A percentile compares a stretch with the other conserved stretches of the same genome.
Conservation (phyloP, 2,113 vertebrate species). For the Camelus bactrianus region DNA sequence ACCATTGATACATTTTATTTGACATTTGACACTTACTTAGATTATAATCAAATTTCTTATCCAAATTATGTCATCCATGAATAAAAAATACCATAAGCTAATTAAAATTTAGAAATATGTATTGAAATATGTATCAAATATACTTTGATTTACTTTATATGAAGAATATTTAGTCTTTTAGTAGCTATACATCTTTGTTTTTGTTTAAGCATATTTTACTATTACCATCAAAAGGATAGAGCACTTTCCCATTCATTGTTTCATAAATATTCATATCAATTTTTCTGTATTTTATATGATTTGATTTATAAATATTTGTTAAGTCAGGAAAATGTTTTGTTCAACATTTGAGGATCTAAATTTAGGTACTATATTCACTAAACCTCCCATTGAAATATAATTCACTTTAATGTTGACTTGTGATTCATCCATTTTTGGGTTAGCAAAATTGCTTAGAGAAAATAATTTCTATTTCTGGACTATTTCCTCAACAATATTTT, state of each 20-base stretch:
- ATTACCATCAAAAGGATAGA: neutral
- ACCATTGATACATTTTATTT: neutral
- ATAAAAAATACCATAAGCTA: neutral
- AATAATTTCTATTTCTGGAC: constrained; percentile 28
- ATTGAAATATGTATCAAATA: neutral
- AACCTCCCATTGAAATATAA: neutral
- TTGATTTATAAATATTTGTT: neutral
- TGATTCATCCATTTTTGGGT: neutral
- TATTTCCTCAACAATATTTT: neutral
- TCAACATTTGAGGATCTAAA: neutral
- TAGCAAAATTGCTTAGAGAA: constrained; percentile 17
- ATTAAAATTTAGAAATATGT: neutral
- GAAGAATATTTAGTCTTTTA: neutral
- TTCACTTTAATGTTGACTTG: neutral
- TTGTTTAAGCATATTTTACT: neutral
- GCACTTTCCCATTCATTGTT: neutral
- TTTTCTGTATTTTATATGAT: neutral
- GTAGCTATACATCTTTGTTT: neutral
- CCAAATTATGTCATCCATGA: neutral
- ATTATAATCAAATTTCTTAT: neutral
- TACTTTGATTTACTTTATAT: neutral
- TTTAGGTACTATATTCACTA: neutral
- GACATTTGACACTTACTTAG: neutral
- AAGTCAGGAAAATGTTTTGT: neutral
- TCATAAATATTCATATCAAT: neutral